phyloP scores from a whole-genome alignment of 2,113 vertebrate species.

The Tragelaphus buxtoni region DNA sequence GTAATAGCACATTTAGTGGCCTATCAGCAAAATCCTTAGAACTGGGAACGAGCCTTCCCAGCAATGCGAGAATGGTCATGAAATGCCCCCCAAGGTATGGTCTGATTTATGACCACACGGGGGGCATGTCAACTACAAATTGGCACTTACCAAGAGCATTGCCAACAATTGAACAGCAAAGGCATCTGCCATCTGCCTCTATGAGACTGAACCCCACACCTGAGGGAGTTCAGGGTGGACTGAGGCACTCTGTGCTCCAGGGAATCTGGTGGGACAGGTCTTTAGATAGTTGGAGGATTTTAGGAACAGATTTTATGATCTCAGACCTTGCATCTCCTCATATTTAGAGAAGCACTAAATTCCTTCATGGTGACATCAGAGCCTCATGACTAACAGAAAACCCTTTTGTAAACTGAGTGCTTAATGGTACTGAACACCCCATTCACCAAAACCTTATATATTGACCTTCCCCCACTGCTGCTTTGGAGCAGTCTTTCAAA shows the following conservation, averaged over 20 bases:
- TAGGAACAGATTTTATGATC: not conserved
- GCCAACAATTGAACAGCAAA: not conserved
- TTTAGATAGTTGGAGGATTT: not conserved
- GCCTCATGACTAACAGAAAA: not conserved
- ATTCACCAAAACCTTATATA: not conserved
- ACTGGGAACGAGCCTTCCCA: not conserved
- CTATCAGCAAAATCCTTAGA: not conserved
- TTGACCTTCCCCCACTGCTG: not conserved
- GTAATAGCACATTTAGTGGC: not conserved
- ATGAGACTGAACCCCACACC: not conserved
- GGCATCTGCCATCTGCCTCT: not conserved
- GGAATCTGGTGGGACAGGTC: not conserved
- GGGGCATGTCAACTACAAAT: not conserved
- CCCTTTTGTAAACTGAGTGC: not conserved
- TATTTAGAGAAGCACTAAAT: not conserved
- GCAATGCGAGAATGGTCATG: fast-evolving
- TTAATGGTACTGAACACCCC: not conserved
- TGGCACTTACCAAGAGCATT: not conserved
- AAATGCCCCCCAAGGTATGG: not conserved
- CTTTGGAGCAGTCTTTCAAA: too few relatives aligned
- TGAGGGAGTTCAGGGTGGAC: not conserved
- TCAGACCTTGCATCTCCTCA: not conserved
- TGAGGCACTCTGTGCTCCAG: not conserved
- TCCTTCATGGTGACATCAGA: not conserved
- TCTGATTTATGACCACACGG: not conserved